phyloP scores from a whole-genome alignment of 2,888 invertebrate genomes.

The Sinodicranocentrus sp. region DNA sequence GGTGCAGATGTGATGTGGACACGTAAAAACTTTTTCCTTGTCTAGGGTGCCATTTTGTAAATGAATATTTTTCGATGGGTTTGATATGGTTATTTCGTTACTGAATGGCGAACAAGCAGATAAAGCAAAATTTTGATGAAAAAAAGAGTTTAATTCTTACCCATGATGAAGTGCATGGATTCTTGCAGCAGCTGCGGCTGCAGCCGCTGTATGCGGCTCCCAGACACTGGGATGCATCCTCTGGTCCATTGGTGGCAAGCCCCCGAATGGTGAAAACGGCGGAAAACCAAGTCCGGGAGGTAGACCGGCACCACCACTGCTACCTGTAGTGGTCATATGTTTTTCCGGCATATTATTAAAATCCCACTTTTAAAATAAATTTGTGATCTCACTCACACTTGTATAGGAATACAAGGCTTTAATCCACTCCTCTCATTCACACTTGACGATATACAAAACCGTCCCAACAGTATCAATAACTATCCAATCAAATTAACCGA shows the following conservation, averaged over 20 bases:
- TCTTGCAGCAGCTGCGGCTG: conserved; percentile 75
- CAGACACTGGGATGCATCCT: conserved; percentile 66
- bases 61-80: conserved; percentile 46
- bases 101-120: conserved; percentile 11
- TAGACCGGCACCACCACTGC: conserved; percentile 72
- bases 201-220: conserved; percentile 72
- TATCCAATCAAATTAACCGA: conserved; percentile 45
- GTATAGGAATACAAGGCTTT: not conserved
- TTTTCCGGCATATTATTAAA: conserved; percentile 76
- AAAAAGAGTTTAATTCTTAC: conserved; percentile 64
- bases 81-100: conserved; percentile 38
- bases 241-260: conserved; percentile 72
- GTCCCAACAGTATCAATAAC: conserved; percentile 1
- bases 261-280: conserved; percentile 75
- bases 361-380: conserved; percentile 32
- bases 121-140: not conserved
- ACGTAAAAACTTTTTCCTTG: not conserved
- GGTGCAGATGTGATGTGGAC: not conserved
- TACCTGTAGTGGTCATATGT: conserved; percentile 74
- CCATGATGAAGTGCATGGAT: conserved; percentile 76
- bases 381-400: conserved; percentile 19
- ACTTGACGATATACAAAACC: conserved; percentile 11
- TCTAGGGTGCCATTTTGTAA: conserved; percentile 35
- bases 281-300: conserved; percentile 75
- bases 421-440: conserved; percentile 42